phyloP scores from a whole-genome alignment of 2,797 vertebrate species.

The Diceros bicornis region DNA sequence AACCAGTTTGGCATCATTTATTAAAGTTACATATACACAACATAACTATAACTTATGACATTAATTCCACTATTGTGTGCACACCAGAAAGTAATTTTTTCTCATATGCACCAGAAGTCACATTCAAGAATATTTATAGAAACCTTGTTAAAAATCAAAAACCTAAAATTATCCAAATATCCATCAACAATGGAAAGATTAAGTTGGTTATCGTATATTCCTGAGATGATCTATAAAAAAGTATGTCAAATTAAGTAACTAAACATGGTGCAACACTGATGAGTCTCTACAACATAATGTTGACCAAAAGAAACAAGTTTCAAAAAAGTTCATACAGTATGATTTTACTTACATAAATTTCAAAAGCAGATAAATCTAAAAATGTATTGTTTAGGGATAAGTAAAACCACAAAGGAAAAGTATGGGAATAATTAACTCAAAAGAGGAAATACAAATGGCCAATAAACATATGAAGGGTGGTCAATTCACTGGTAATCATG shows the following conservation, averaged over 20 bases:
- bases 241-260: background rate
- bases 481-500: background rate
- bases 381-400: background rate
- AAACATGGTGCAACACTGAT: background rate
- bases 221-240: background rate
- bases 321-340: background rate
- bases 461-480: background rate
- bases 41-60: background rate
- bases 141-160: background rate
- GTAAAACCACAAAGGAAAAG: background rate
- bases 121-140: background rate
- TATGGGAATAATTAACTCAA: background rate
- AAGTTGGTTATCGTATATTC: background rate
- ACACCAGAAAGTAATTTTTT: background rate
- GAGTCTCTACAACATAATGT: background rate
- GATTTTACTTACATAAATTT: background rate
- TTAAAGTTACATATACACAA: background rate
- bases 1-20: background rate
- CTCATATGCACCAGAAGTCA: background rate
- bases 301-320: background rate
- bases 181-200: background rate
- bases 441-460: background rate
- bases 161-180: background rate
- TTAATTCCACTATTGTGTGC: background rate
- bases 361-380: background rate